Evolutionary conservation across 2,888 invertebrate genomes (phyloP), one percentile per base, ranked within the genome.

Genomic region (Tenthredo scrophulariae): DNA sequence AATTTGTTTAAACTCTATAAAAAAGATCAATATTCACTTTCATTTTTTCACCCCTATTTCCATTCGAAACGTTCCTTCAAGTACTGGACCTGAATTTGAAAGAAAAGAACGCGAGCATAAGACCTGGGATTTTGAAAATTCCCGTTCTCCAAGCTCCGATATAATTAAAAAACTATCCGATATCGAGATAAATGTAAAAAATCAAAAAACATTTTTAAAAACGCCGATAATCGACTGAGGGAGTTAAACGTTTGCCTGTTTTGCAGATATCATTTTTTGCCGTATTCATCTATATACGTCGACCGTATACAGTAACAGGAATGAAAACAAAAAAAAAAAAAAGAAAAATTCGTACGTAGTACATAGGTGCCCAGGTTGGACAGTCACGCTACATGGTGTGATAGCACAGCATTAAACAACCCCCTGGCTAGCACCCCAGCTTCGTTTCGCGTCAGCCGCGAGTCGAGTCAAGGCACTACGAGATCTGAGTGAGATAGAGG

Each of bases 331-430:
- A 4, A n/a, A 54, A 5, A 50, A 50, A 50, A 18, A 5, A 1
- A 54, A n/a, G n/a, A n/a, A 54, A n/a, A 18, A 18, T 40, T 7
- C 18, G 72, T 43, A 72, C 46, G 46, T 15, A 46, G 46, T 43
- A 72, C 72, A 22, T 72, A 40, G 7, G 22, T 58, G 62, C 37
- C 33, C 29, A 29, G 67, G 82, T 62, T 37, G 87, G 85, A 87
- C 86, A 86, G 90, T 90, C 90, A 90, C 90, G 90, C 90, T 87
- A 90, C 87, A 89, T 90, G 84, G 90, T 90, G 90, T 90, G 90
- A 89, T 89, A 90, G 86, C 72, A 88, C 85, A 85, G 88, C 89
- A 89, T 90, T 90, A 90, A 87, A 86, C 87, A 84, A 87, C 82
- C 84, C 86, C 86, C 86, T 83, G 82, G 74, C 54, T 26, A 50